These are phyloP conservation scores for Lobophora halterata DNA, from an alignment of 2,888 invertebrate genomes.

Conservation along the genomic window DNA sequence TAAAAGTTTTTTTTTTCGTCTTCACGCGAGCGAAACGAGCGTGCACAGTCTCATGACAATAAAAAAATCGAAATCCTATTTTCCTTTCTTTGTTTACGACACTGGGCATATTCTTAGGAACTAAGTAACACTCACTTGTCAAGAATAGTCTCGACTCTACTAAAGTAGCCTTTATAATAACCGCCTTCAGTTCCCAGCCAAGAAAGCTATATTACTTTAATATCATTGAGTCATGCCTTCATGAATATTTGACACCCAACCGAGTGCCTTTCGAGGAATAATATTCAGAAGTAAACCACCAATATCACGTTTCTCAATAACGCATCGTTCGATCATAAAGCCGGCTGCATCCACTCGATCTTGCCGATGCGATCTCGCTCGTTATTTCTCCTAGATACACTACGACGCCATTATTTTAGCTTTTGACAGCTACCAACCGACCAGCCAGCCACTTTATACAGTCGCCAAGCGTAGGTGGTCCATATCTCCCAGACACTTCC, in stretches of 20 bases:
- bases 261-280: conserved; percentile 14
- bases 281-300: conserved; percentile 17
- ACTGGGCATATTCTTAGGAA: too few species aligned
- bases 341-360: conserved; percentile 36
- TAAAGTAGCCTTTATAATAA: too few species aligned
- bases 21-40: too few species aligned
- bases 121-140: too few species aligned
- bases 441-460: conserved; percentile 38
- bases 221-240: conserved; percentile 6
- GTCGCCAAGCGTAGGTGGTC: conserved; percentile 64
- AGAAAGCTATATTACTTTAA: too few species aligned
- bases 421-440: conserved; percentile 37
- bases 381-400: conserved; percentile 40
- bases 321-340: conserved; percentile 49
- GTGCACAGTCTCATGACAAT: too few species aligned
- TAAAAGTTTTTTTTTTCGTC: too few species aligned
- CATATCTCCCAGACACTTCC: conserved; percentile 41
- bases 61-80: too few species aligned
- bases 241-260: conserved; percentile 11
- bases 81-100: too few species aligned
- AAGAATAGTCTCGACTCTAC: too few species aligned
- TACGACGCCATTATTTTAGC: conserved; percentile 49
- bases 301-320: conserved; percentile 30
- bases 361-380: conserved; percentile 45
- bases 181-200: too few species aligned